Evolutionary conservation across 1,140 invertebrate genomes (phyloP).

Genomic region (Zaprionus capensis): DNA sequence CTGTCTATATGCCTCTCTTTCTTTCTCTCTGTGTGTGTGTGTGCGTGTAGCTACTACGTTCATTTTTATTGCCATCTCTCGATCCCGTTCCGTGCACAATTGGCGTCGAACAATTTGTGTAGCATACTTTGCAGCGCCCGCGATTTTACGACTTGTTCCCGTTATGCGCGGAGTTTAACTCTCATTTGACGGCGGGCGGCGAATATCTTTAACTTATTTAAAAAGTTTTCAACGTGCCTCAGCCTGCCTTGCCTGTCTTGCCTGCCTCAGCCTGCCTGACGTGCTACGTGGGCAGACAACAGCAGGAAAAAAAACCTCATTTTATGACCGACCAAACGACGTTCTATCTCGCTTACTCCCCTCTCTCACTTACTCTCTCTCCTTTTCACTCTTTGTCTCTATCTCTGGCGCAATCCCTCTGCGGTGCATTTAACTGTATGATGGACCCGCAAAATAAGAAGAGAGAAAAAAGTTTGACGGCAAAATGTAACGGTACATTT

Average conservation of each 20-base stretch:
- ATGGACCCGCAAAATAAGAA: slow-evolving; percentile 27
- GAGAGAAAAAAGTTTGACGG: slow-evolving; percentile 21
- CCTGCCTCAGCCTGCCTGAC: slow-evolving; percentile 21
- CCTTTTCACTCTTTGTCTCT: neutral
- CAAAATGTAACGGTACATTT: slow-evolving; percentile 53
- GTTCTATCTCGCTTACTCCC: neutral
- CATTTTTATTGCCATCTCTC: slow-evolving; percentile 33
- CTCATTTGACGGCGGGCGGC: neutral
- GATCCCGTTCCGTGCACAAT: slow-evolving; percentile 16
- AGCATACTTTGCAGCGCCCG: slow-evolving; percentile 44
- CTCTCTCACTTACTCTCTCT: neutral
- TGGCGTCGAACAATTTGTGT: slow-evolving; percentile 51
- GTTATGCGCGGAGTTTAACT: slow-evolving; percentile 12
- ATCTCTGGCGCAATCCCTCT: slow-evolving; percentile 1
- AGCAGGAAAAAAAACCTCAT: slow-evolving; percentile 21
- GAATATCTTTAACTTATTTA: slow-evolving; percentile 62
- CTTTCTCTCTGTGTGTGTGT: neutral
- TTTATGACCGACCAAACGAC: neutral
- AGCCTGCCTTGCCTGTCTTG: slow-evolving; percentile 25
- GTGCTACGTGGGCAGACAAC: slow-evolving; percentile 6
- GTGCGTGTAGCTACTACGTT: slow-evolving; percentile 3
- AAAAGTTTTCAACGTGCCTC: slow-evolving; percentile 74
- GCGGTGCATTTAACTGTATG: slow-evolving; percentile 41
- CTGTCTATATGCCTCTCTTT: neutral
- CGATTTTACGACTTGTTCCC: slow-evolving; percentile 55